Conservation (phyloP, 1,140 invertebrate species). For the Heterodera carotae region DNA sequence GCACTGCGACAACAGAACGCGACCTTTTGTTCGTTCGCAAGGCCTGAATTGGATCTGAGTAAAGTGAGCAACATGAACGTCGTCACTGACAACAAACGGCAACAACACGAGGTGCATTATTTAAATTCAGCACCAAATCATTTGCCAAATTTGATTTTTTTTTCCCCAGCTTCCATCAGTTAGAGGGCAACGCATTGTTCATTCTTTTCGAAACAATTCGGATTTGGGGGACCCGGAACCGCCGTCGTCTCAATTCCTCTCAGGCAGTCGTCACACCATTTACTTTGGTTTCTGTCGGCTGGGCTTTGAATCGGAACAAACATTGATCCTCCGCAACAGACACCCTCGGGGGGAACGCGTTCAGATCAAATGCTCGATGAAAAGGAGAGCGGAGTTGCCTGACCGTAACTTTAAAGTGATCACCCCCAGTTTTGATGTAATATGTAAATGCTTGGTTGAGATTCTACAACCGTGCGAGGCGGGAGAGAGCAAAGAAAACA, state of each 20-base stretch:
- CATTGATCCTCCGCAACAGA: conserved; percentile 15
- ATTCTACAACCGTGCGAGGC: conserved; percentile 4
- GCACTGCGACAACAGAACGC: conserved; percentile 21
- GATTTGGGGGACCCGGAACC: neutral
- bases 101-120: too few species aligned
- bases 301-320: conserved; percentile 23
- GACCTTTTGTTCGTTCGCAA: conserved; percentile 1
- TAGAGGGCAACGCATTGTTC: neutral
- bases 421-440: too few species aligned
- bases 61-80: too few species aligned
- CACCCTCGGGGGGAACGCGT: conserved; percentile 16
- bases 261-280: neutral
- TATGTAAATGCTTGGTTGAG: neutral
- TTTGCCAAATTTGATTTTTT: neutral
- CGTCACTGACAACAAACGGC: neutral
- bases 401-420: neutral
- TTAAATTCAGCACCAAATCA: too few species aligned
- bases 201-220: neutral
- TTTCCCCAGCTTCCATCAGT: too few species aligned
- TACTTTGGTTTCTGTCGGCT: conserved; percentile 28
- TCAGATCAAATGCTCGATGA: conserved; percentile 9
- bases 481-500: neutral
- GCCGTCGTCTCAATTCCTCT: conserved; percentile 1
- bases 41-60: conserved; percentile 20
- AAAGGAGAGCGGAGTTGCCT: neutral